A percentile compares a stretch with the other conserved stretches of the same genome.
phyloP scores from a whole-genome alignment of 2,888 invertebrate species.

The Embidobia sp. region DNA sequence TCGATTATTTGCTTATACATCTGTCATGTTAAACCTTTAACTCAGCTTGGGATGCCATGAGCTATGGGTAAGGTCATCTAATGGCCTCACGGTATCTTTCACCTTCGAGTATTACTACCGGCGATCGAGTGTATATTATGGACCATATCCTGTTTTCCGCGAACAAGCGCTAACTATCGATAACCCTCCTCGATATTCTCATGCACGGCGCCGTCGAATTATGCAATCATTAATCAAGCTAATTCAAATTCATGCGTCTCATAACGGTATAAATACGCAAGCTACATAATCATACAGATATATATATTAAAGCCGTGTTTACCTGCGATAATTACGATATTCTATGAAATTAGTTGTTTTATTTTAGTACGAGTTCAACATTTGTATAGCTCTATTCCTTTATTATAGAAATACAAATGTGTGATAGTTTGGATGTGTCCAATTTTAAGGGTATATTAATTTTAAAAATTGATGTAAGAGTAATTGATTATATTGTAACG shows the following conservation, averaged over 20 bases:
- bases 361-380: too few relatives aligned
- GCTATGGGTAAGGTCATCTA: constrained; percentile 43
- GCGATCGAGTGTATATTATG: constrained; percentile 31
- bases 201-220: constrained; percentile 37
- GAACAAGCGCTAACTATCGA: constrained; percentile 42
- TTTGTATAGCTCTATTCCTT: too few relatives aligned
- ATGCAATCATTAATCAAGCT: constrained; percentile 53
- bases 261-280: constrained; percentile 50
- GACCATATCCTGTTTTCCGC: constrained; percentile 46
- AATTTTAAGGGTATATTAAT: too few relatives aligned
- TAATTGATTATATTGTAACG: too few relatives aligned
- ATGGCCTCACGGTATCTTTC: constrained; percentile 62
- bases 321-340: too few relatives aligned
- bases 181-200: constrained; percentile 44
- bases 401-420: too few relatives aligned
- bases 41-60: constrained; percentile 44
- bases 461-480: too few relatives aligned
- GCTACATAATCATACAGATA: too few relatives aligned
- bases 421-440: too few relatives aligned
- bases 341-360: too few relatives aligned
- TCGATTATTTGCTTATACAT: constrained; percentile 62
- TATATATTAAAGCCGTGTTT: too few relatives aligned
- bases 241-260: constrained; percentile 30
- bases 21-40: constrained; percentile 63
- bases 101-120: constrained; percentile 38